A percentile compares a stretch with the other conserved stretches of the same genome.
Evolutionary conservation across 2,113 vertebrate species (phyloP).

Genomic region (Pomatostomus ruficeps): DNA sequence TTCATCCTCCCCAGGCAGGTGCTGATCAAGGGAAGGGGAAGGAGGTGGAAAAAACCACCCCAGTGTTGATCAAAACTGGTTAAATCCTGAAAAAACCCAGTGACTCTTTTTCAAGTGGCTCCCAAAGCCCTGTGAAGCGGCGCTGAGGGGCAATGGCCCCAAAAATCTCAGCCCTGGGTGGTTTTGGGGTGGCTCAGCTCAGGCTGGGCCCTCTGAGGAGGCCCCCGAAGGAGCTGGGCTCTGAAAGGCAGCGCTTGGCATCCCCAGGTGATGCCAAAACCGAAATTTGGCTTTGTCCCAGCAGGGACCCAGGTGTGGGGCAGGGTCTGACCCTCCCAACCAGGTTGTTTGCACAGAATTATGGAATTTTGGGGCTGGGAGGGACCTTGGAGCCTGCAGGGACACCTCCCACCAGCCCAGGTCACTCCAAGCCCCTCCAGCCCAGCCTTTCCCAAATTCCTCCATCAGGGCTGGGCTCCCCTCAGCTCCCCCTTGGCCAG

Average conservation of each 20-base stretch:
- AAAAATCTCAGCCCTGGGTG: not conserved
- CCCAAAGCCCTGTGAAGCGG: not conserved
- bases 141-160: not conserved
- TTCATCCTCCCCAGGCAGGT: not conserved
- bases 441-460: not conserved
- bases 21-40: not conserved
- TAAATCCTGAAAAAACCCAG: not conserved
- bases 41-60: not conserved
- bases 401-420: not conserved
- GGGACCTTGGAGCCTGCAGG: not conserved
- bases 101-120: not conserved
- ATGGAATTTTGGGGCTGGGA: not conserved
- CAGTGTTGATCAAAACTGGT: not conserved
- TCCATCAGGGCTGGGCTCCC: fast-evolving
- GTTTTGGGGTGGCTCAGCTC: not conserved
- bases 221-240: not conserved
- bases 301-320: not conserved
- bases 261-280: not conserved
- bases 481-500: fast-evolving
- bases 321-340: not conserved
- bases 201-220: fast-evolving
- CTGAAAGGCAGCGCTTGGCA: fast-evolving
- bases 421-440: not conserved
- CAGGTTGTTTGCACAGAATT: not conserved
- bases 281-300: not conserved